Evolutionary conservation across 2,888 invertebrate genomes (phyloP).

Genomic region (Lasioglossum malachurum): DNA sequence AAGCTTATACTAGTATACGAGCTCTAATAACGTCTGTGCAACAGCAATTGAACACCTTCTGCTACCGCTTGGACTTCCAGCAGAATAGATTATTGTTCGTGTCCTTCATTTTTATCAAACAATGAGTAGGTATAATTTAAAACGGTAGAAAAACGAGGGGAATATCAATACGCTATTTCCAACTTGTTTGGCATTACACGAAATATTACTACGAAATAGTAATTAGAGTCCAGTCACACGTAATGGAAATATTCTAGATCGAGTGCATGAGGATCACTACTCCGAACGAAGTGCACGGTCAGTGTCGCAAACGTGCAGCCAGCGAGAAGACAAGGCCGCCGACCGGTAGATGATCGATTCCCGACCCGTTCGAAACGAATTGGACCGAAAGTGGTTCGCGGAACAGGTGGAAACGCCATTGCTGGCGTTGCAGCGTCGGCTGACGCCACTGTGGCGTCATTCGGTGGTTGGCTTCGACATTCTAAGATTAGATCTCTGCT

Average conservation of each 20-base stretch:
- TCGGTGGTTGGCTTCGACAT: constrained; percentile 1
- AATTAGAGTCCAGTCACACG: neutral
- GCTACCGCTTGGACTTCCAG: neutral
- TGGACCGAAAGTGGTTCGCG: neutral
- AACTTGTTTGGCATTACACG: neutral
- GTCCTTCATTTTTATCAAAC: neutral
- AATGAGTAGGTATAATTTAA: neutral
- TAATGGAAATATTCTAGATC: neutral
- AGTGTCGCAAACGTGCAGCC: neutral
- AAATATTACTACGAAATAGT: too few relatives aligned
- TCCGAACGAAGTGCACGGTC: neutral
- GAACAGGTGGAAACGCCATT: constrained; percentile 1
- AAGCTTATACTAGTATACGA: neutral
- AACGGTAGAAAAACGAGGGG: neutral
- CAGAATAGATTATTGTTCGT: neutral
- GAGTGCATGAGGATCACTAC: neutral
- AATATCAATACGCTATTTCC: neutral
- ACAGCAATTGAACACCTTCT: neutral
- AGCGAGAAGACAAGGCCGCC: neutral
- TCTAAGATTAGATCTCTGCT: constrained; percentile 3
- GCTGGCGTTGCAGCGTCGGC: neutral
- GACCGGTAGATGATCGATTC: neutral
- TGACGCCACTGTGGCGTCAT: constrained; percentile 10
- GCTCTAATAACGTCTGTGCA: too few relatives aligned
- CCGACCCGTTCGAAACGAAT: neutral